These are phyloP conservation scores for Cotesia congregata DNA, from an alignment of 2,888 invertebrate genomes.

Conservation along the genomic window DNA sequence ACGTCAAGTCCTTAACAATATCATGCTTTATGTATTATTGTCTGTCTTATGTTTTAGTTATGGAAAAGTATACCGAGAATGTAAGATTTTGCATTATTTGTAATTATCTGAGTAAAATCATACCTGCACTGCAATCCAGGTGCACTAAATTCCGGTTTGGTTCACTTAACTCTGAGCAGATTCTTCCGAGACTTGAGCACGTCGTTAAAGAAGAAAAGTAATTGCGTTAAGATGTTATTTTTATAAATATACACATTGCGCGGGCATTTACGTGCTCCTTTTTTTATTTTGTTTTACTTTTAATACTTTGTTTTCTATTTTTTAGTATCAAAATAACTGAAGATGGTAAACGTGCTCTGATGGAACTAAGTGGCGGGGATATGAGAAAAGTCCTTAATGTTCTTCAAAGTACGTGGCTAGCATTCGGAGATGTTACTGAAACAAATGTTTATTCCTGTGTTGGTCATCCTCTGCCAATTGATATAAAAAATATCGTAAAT, in stretches of 20 bases:
- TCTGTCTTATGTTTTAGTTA: constrained; percentile 76
- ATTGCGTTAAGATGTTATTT: constrained; percentile 45
- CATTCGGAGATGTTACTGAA: constrained; percentile 90
- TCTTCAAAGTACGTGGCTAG: constrained; percentile 95
- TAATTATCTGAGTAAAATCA: constrained; percentile 98
- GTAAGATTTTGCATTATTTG: constrained; percentile 99
- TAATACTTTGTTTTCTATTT: constrained; percentile 31
- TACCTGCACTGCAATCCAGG: constrained; percentile 97
- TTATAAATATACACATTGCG: constrained; percentile 7
- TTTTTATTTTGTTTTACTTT: constrained; percentile 12
- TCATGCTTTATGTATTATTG: constrained; percentile 1
- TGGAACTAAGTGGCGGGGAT: constrained; percentile 93
- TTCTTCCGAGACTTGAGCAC: constrained; percentile 88
- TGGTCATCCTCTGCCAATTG: constrained; percentile 92
- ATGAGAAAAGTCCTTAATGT: constrained; percentile 98
- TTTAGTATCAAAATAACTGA: constrained; percentile 79
- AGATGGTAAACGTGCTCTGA: constrained; percentile 90
- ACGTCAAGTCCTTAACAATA: constrained; percentile 11
- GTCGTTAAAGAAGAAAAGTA: constrained; percentile 89
- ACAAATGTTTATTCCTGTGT: constrained; percentile 95
- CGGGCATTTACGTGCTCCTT: background rate
- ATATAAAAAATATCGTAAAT: constrained; percentile 89
- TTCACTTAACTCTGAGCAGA: constrained; percentile 87
- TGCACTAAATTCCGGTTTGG: constrained; percentile 98
- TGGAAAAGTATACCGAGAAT: constrained; percentile 99